phyloP scores from a whole-genome alignment of 2,888 invertebrate genomes.

The Trachelus stipa region DNA sequence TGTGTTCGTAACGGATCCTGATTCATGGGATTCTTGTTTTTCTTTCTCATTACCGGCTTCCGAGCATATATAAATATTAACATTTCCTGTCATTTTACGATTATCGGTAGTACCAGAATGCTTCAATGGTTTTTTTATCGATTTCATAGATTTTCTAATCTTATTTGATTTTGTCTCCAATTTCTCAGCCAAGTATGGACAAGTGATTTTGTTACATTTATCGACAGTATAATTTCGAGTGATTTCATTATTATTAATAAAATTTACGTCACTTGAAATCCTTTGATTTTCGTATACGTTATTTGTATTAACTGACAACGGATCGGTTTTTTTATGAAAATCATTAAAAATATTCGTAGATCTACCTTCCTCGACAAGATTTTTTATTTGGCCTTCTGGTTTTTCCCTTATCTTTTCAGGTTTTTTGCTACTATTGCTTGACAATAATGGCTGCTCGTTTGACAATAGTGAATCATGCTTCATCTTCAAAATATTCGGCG shows the following conservation, averaged over 20 bases:
- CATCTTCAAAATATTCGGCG: conserved; percentile 1
- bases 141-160: not conserved
- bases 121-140: not conserved
- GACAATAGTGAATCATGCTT: not conserved
- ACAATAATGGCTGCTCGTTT: not conserved
- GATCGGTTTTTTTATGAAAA: too few species aligned
- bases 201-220: not conserved
- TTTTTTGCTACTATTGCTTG: not conserved
- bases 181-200: not conserved
- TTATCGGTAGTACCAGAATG: conserved; percentile 36
- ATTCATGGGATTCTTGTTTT: not conserved
- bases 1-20: conserved; percentile 5
- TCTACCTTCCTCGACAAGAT: not conserved
- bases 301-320: not conserved
- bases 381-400: not conserved
- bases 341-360: not conserved
- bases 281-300: not conserved
- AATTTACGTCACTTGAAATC: not conserved
- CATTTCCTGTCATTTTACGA: conserved; percentile 53
- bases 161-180: not conserved
- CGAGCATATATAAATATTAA: conserved; percentile 58
- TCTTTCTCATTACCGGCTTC: conserved; percentile 32
- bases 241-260: not conserved
- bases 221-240: not conserved
- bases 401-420: not conserved